These are phyloP conservation scores for Chromis chromis DNA, from an alignment of 2,797 vertebrate species.

Conservation along the genomic window DNA sequence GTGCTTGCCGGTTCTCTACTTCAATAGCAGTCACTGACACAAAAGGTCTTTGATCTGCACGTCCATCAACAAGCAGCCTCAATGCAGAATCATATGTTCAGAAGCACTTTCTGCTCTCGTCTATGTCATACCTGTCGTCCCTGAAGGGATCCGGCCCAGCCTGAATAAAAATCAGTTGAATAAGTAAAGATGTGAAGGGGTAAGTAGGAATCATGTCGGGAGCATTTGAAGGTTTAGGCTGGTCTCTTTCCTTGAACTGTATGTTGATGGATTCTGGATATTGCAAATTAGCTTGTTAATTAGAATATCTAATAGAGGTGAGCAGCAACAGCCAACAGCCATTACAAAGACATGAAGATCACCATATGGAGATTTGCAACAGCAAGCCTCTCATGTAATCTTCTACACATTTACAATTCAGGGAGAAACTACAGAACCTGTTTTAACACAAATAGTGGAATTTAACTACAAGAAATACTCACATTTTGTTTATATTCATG, in stretches of 20 bases:
- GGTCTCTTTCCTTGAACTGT: conserved; percentile 48
- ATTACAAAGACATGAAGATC: conserved; percentile 55
- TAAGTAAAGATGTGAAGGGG: conserved; percentile 42
- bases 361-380: conserved; percentile 35
- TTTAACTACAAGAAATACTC: conserved; percentile 5
- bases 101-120: conserved; percentile 65
- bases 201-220: conserved; percentile 4
- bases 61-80: conserved; percentile 70
- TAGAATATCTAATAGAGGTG: conserved; percentile 75
- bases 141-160: conserved; percentile 47
- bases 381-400: not conserved
- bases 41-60: conserved; percentile 84
- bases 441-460: conserved; percentile 14
- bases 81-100: conserved; percentile 69
- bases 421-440: not conserved
- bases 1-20: conserved; percentile 64
- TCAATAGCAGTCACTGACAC: conserved; percentile 74
- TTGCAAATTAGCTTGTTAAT: conserved; percentile 85
- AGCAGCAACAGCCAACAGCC: conserved; percentile 41
- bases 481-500: not conserved
- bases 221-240: conserved; percentile 60
- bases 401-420: conserved; percentile 10
- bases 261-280: conserved; percentile 73
- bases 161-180: conserved; percentile 42
- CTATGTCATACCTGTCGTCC: conserved; percentile 65